Evolutionary conservation across 2,113 vertebrate genomes (phyloP).

Genomic region (Psophia crepitans): DNA sequence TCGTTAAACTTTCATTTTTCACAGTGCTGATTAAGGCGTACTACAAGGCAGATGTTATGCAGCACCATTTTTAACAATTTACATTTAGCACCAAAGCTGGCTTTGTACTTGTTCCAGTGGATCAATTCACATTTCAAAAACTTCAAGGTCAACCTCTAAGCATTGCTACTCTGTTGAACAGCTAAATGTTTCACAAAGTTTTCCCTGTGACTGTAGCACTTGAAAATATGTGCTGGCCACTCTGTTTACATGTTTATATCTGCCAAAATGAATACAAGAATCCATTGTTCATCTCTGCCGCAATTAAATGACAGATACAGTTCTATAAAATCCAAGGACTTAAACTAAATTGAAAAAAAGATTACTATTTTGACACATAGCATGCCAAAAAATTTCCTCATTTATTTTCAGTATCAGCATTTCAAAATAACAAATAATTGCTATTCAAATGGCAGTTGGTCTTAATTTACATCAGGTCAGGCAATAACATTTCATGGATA

Average conservation of each 20-base stretch:
- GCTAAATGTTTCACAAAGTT: conserved; percentile 69
- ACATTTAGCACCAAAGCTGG: conserved; percentile 75
- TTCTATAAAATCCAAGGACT: conserved; percentile 4
- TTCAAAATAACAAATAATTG: conserved; percentile 46
- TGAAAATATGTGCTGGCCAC: conserved; percentile 20
- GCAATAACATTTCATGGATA: neutral
- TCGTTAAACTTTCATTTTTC: conserved; percentile 89
- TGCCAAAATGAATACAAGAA: conserved; percentile 17
- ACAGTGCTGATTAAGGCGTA: conserved; percentile 79
- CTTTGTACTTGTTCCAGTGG: conserved; percentile 76
- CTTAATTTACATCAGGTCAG: conserved; percentile 9
- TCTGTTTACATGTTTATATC: conserved; percentile 12
- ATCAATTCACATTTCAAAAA: conserved; percentile 71
- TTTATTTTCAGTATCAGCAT: conserved; percentile 37
- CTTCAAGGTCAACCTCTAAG: conserved; percentile 73
- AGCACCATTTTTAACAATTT: conserved; percentile 75
- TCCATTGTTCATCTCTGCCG: neutral
- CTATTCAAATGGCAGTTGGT: neutral
- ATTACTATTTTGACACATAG: neutral
- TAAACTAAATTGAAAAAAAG: neutral
- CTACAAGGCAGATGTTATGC: conserved; percentile 82
- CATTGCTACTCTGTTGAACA: conserved; percentile 53
- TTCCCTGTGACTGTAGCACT: conserved; percentile 6
- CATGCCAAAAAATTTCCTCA: neutral
- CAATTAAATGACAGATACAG: neutral